These are phyloP conservation scores for Luscinia megarhynchos DNA, from an alignment of 2,797 vertebrate species.

Conservation along the genomic window DNA sequence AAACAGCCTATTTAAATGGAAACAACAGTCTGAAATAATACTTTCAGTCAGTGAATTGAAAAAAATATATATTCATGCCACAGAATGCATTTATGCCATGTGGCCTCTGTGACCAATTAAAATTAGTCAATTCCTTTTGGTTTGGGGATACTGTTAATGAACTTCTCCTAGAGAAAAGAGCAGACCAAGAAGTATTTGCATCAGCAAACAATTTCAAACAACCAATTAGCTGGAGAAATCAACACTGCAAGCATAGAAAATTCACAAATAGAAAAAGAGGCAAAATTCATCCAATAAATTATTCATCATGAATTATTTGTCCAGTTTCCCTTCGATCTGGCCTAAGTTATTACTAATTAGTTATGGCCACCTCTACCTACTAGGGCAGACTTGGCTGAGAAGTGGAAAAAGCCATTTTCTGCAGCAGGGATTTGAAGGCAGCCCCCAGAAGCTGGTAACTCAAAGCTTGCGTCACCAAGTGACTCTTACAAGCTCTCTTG, in stretches of 20 bases:
- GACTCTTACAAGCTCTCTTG: not conserved
- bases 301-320: constrained; percentile 46
- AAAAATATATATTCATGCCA: constrained; percentile 9
- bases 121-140: constrained; percentile 28
- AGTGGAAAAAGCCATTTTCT: not conserved
- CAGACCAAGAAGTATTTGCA: constrained; percentile 34
- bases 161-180: constrained; percentile 26
- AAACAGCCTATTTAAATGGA: not conserved
- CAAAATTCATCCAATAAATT: constrained; percentile 46
- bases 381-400: not conserved
- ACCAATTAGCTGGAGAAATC: constrained; percentile 48
- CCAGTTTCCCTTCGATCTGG: constrained; percentile 19
- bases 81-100: constrained; percentile 14
- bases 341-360: constrained; percentile 21
- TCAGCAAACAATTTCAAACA: constrained; percentile 58
- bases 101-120: constrained; percentile 53
- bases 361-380: not conserved
- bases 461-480: constrained; percentile 16
- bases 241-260: constrained; percentile 22
- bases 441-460: not conserved
- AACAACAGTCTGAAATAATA: not conserved
- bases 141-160: constrained; percentile 42
- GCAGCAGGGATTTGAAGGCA: not conserved
- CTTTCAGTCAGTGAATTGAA: not conserved
- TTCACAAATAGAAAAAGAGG: constrained; percentile 30